Base-by-base conservation (phyloP, 2,113 vertebrate species). In the Marmota monax region DNA sequence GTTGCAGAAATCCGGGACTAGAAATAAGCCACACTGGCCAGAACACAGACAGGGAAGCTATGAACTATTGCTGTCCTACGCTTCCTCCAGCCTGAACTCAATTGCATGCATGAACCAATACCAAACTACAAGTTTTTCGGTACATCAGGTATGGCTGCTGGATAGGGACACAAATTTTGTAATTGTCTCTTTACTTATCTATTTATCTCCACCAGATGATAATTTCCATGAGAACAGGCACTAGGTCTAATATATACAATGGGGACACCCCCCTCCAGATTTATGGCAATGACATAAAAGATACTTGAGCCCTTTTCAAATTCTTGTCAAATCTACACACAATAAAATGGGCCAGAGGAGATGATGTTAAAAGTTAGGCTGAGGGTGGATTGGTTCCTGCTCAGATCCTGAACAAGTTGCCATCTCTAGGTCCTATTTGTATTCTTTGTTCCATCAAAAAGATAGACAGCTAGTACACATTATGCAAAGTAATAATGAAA, bases 401-500 rank as follows among this genome's bases (percentile, higher is more conserved):
- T 82, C 34, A 70, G 23, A 82, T 65, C 67, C 32, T 45, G 29
- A 84, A 73, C 16, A 79, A 70, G 48, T 14, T 70, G 22, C 67
- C 7, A 12, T 70, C 67, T 69, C 45, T 48, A 56, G 56, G 37
- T 45, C 6, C 10, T 65, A 56, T 7, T 76, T 76, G 18, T 85
- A 25, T 85, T 85, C 56, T 79, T 76, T 63, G 58, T 37, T 78
- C 29, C 4, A 7, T 84, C 63, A 87, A 91, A 65, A 88, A 56
- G 39, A 78, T 18, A 67, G 20, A 73, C 17, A 80, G 37, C 45
- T 83, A 95, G 48, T 9, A 18, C 32, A 48, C 48, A 37, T 39
- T 80, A 48, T 69, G 51, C 70, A 94, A 87, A 94, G 37, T 72
- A 79, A 56, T 80, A 84, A 14, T 51, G 73, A 74, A 89, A 53